Conservation (phyloP, 2,888 invertebrate species). For the Gasteruption jaculator region DNA sequence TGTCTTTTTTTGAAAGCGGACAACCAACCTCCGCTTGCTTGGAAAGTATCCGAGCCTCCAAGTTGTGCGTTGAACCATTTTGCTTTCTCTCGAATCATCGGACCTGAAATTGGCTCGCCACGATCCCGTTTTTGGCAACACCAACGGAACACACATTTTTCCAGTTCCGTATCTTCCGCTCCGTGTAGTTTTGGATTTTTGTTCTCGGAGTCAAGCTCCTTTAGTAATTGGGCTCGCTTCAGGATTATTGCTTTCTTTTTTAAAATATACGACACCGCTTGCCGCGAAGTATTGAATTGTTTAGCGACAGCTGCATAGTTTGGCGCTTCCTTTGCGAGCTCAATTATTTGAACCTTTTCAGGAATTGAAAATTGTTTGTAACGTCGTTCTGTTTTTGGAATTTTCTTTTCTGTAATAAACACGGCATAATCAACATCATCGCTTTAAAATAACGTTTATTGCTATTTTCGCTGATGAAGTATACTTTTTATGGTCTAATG, state of each 20-base stretch:
- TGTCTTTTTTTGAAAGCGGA: constrained; percentile 20
- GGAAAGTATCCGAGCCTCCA: constrained; percentile 11
- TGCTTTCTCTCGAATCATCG: constrained; percentile 12
- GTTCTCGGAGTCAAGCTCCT: neutral
- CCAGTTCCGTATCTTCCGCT: constrained; percentile 9
- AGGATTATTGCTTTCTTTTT: constrained; percentile 9
- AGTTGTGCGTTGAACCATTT: constrained; percentile 11
- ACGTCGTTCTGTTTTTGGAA: neutral
- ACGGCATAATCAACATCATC: no score
- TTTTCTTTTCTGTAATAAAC: no score
- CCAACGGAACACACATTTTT: constrained; percentile 13
- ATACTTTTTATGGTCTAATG: no score
- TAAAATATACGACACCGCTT: constrained; percentile 9
- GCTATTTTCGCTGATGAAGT: no score
- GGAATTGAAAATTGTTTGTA: constrained; percentile 7
- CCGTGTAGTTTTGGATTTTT: constrained; percentile 13
- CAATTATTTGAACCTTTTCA: constrained; percentile 4
- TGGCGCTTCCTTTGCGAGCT: constrained; percentile 3
- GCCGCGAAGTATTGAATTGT: constrained; percentile 7
- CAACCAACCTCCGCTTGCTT: constrained; percentile 22
- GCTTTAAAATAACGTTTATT: no score
- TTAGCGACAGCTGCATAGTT: neutral
- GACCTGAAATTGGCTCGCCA: constrained; percentile 12
- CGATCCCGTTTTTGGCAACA: constrained; percentile 10
- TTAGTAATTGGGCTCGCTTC: constrained; percentile 6